A percentile compares a stretch with the other conserved stretches of the same genome.
Evolutionary conservation across 2,888 invertebrate species (phyloP).

Genomic region (Morpho helenor): DNA sequence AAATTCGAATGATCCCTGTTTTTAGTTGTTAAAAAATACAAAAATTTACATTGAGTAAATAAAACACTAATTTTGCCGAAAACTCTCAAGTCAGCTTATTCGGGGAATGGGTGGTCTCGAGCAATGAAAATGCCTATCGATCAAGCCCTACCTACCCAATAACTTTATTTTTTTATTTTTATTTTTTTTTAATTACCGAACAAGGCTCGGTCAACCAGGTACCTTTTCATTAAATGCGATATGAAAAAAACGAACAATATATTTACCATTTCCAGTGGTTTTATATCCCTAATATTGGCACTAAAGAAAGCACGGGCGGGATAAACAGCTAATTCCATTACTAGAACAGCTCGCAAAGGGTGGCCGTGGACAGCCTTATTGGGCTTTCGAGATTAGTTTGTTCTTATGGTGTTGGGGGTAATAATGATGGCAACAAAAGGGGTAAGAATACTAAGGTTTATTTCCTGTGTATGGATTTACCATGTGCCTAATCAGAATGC

Average conservation of each 20-base stretch:
- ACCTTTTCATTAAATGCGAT: too few relatives aligned
- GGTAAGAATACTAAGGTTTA: slow-evolving; percentile 12
- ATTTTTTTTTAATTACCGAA: too few relatives aligned
- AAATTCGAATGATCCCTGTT: too few relatives aligned
- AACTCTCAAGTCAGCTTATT: too few relatives aligned
- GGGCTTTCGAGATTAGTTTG: slow-evolving; percentile 28
- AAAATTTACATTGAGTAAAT: too few relatives aligned
- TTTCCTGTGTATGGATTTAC: background rate
- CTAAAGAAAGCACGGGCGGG: slow-evolving; percentile 32
- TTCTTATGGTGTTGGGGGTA: slow-evolving; percentile 26
- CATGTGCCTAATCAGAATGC: background rate
- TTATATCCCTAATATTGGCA: slow-evolving; percentile 22
- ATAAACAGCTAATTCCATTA: slow-evolving; percentile 59
- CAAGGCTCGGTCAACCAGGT: too few relatives aligned
- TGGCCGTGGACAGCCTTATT: slow-evolving; percentile 34
- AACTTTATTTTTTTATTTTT: too few relatives aligned
- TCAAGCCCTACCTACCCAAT: too few relatives aligned
- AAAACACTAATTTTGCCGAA: too few relatives aligned
- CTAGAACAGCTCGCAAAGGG: slow-evolving; percentile 43
- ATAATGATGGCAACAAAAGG: slow-evolving; percentile 21
- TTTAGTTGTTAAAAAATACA: too few relatives aligned
- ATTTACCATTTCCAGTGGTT: slow-evolving; percentile 18
- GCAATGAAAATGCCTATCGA: too few relatives aligned
- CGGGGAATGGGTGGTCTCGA: too few relatives aligned
- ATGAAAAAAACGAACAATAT: background rate